Percentiles rank a stretch among this genome's conserved stretches.
These are phyloP conservation scores for Drosophila hamatofila DNA, from an alignment of 2,888 invertebrate species.

Conservation along the genomic window DNA sequence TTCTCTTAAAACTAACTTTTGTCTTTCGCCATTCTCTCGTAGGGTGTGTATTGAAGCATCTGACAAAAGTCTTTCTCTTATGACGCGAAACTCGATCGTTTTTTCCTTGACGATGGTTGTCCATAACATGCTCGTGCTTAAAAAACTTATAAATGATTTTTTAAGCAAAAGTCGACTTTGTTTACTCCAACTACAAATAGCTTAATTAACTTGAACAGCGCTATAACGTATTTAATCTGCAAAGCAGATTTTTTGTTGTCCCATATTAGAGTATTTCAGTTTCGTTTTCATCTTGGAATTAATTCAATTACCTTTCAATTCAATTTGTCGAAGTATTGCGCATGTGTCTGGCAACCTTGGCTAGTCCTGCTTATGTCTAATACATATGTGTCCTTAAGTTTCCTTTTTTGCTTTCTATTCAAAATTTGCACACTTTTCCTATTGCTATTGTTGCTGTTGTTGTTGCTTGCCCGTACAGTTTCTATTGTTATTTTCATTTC, in stretches of 20 bases:
- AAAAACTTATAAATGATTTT: no score
- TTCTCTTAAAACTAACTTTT: no score
- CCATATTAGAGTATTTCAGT: slow-evolving; percentile 12
- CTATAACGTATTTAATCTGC: not conserved
- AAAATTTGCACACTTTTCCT: slow-evolving; percentile 43
- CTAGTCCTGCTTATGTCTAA: not conserved
- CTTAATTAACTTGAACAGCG: not conserved
- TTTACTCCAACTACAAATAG: not conserved
- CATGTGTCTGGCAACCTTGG: slow-evolving; percentile 14
- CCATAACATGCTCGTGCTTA: no score
- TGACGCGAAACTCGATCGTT: no score
- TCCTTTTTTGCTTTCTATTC: slow-evolving; percentile 50
- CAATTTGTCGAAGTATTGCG: slow-evolving; percentile 51
- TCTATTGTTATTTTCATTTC: slow-evolving; percentile 66
- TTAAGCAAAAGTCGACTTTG: no score
- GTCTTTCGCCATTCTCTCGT: no score
- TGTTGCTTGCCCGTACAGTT: slow-evolving; percentile 34
- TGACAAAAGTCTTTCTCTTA: no score
- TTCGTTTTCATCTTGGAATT: not conserved
- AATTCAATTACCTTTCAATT: slow-evolving; percentile 8
- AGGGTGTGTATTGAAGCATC: no score
- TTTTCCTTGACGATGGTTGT: no score
- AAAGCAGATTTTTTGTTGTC: not conserved
- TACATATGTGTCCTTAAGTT: slow-evolving; percentile 27
- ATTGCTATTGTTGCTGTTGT: slow-evolving; percentile 22